Evolutionary conservation across 2,113 vertebrate species (phyloP), one percentile per base, ranked within the genome.

Genomic region (Pseudopodoces humilis): DNA sequence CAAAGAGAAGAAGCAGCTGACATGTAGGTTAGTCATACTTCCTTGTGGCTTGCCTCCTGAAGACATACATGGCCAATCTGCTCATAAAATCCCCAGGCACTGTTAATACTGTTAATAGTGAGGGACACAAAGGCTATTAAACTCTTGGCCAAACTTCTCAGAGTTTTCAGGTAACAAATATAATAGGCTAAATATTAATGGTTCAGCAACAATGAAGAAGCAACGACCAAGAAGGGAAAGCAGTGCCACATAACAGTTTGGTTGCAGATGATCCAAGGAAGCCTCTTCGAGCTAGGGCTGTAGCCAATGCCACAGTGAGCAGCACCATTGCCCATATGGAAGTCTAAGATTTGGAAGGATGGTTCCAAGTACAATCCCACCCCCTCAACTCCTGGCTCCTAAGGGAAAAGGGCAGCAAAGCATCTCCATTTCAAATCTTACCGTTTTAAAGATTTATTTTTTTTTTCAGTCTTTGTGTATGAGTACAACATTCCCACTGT

Each of bases 11-110:
- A 78, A 92, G 81, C 88, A 96, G 69, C 77, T 97, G 91, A 91
- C 69, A 37, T 46, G 52, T 68, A 91, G 94, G 88, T 95, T 96
- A 97, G 95, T 96, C 94, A 94, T 91, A 56, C 63, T 92, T 95
- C 88, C 94, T 59, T 93, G 83, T 90, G 71, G 56, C 68, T 93
- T 86, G 16, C 56, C 88, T 95, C 80, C 64, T 86, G 31, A 92
- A 92, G 91, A 78, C 92, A 72, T 90, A 20, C 52, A 47, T 55
- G 90, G 68, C 55, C 80, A 96, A 92, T 93, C 68, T 96, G 92
- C 79, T 93, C 72, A 35, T 10, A n/a, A 90, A 93, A 96, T 68
- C 43, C 59, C 19, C 88, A 88, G 58, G 46, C 19, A 3, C 30
- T 39, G 39, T 39, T 39, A 39, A 39, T 39, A 5, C 16, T 50